A percentile compares a stretch with the other conserved stretches of the same genome.
phyloP scores from a whole-genome alignment of 37 sponge, comb jelly and placozoan species.

The Lycopodina hypogea region DNA sequence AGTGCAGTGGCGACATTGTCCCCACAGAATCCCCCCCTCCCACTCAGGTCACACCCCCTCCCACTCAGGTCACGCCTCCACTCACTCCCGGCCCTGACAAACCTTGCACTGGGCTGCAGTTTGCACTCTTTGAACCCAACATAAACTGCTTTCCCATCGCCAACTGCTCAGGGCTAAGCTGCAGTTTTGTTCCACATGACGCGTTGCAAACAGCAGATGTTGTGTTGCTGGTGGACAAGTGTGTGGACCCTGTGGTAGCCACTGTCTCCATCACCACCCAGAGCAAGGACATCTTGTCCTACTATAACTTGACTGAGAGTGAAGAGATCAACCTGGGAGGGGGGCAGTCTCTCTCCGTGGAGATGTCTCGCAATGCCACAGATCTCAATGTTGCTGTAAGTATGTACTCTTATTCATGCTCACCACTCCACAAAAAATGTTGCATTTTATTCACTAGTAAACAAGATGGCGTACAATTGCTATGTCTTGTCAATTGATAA shows the following conservation, averaged over 20 bases:
- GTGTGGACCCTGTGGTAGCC: slow-evolving; percentile 31
- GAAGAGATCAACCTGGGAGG: background rate
- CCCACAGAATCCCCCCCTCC: slow-evolving; percentile 7
- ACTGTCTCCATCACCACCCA: background rate
- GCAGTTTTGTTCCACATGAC: background rate
- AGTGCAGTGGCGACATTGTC: background rate
- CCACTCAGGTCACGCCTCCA: background rate
- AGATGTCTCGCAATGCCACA: slow-evolving; percentile 19
- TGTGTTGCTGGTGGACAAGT: slow-evolving; percentile 11
- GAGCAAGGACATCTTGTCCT: background rate
- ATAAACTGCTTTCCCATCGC: background rate
- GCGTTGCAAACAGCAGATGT: background rate
- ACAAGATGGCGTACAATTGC: too few relatives aligned
- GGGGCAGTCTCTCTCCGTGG: background rate
- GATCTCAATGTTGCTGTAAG: slow-evolving; percentile 10
- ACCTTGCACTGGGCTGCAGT: background rate
- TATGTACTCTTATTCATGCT: background rate
- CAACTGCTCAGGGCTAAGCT: slow-evolving; percentile 15
- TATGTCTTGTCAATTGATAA: too few relatives aligned
- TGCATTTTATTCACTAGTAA: too few relatives aligned
- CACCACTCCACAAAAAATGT: too few relatives aligned
- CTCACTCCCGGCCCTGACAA: background rate
- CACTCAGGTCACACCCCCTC: background rate
- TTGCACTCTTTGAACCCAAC: background rate
- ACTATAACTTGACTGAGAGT: background rate